Conservation (phyloP, 2,797 vertebrate genomes). For the Rhynchotus rufescens region DNA sequence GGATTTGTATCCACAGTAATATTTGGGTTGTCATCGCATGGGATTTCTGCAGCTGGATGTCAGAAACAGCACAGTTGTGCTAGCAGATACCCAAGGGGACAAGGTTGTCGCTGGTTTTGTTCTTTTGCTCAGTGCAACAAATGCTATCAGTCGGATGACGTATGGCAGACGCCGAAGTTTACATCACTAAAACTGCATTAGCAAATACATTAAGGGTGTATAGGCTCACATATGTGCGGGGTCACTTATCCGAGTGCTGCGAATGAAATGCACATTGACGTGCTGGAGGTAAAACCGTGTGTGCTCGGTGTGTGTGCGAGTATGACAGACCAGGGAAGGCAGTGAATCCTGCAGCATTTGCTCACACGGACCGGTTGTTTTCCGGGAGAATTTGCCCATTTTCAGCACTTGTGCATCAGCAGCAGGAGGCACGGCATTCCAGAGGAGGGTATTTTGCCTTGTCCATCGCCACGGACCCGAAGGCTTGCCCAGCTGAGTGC, state of each 20-base stretch:
- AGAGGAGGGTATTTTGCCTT: not conserved
- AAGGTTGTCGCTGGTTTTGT: not conserved
- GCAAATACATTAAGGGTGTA: rapidly evolving
- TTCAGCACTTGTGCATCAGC: not conserved
- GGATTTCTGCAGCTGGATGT: not conserved
- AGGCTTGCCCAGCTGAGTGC: rapidly evolving
- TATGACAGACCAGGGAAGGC: not conserved
- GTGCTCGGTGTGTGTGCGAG: not conserved
- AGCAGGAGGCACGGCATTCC: rapidly evolving
- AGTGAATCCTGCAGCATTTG: rapidly evolving
- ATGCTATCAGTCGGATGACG: rapidly evolving
- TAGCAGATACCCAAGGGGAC: rapidly evolving
- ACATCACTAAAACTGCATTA: not conserved
- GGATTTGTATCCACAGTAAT: not conserved
- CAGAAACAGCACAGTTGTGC: not conserved
- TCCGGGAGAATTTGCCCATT: not conserved
- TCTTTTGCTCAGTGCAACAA: not conserved
- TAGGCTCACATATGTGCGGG: rapidly evolving
- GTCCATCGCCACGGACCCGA: not conserved
- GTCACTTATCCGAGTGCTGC: not conserved
- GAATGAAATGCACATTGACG: not conserved
- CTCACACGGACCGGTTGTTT: not conserved
- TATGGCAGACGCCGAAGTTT: not conserved
- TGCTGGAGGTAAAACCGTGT: rapidly evolving
- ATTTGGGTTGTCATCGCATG: not conserved